These are phyloP conservation scores for Parasteatoda lunata DNA, from an alignment of 2,888 invertebrate species.

Conservation along the genomic window DNA sequence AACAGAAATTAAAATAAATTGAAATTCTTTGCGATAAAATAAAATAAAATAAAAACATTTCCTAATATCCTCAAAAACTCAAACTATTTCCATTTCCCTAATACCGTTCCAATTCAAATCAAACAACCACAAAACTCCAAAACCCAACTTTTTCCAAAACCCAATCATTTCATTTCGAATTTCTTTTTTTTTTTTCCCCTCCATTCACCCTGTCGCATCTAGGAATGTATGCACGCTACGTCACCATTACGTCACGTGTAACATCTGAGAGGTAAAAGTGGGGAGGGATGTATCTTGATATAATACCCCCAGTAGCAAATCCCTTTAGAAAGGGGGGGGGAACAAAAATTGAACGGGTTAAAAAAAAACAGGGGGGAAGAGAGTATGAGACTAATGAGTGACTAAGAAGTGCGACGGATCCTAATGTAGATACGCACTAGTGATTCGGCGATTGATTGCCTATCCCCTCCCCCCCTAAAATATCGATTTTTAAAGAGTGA, in stretches of 20 bases:
- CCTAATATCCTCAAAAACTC: neutral
- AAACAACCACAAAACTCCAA: too few species aligned
- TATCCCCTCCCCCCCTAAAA: constrained; percentile 31
- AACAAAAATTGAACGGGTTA: constrained; percentile 10
- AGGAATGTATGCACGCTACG: neutral
- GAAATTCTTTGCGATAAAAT: too few species aligned
- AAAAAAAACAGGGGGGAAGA: constrained; percentile 13
- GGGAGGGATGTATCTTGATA: constrained; percentile 58
- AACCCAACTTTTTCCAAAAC: too few species aligned
- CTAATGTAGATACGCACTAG: constrained; percentile 62
- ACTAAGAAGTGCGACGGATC: constrained; percentile 67
- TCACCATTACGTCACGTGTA: constrained; percentile 21
- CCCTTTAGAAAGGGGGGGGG: constrained; percentile 30
- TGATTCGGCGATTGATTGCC: constrained; percentile 66
- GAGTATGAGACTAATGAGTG: constrained; percentile 57
- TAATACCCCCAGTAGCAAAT: constrained; percentile 57
- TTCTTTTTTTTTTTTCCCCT: too few species aligned
- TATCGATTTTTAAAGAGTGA: constrained; percentile 64
- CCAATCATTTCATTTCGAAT: too few species aligned
- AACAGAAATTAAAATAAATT: neutral
- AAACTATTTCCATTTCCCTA: too few species aligned
- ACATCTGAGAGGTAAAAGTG: neutral
- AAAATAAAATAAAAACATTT: neutral
- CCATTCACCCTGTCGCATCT: too few species aligned
- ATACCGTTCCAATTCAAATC: too few species aligned